These are phyloP conservation scores for Cheilosia soror DNA, from an alignment of 2,888 invertebrate species.

Conservation along the genomic window DNA sequence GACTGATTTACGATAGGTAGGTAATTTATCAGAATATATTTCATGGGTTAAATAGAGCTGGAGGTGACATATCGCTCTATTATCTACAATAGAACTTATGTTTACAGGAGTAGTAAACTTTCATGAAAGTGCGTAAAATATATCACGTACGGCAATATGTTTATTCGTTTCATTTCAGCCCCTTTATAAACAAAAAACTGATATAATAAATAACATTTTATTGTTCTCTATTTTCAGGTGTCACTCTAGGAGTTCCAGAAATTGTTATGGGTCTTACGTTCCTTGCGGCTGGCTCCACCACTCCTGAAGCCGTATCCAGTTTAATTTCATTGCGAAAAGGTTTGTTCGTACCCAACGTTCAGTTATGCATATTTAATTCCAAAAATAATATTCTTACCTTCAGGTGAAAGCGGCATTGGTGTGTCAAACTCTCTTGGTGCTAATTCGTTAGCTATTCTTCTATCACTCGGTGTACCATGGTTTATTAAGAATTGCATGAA, in stretches of 20 bases:
- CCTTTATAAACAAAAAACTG: too few relatives aligned
- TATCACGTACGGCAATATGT: too few relatives aligned
- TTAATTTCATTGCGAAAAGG: slow-evolving; percentile 94
- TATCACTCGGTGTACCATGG: slow-evolving; percentile 94
- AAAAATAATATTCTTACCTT: slow-evolving; percentile 77
- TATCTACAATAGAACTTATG: too few relatives aligned
- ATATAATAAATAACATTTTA: background rate
- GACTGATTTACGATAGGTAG: too few relatives aligned
- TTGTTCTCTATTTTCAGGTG: slow-evolving; percentile 84
- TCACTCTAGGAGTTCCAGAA: slow-evolving; percentile 91
- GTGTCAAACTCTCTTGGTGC: slow-evolving; percentile 94
- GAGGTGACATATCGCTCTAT: too few relatives aligned
- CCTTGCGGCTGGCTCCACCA: slow-evolving; percentile 94
- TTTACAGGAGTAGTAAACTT: too few relatives aligned
- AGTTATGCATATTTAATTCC: background rate
- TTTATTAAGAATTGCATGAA: slow-evolving; percentile 89
- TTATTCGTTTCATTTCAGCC: too few relatives aligned
- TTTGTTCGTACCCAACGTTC: slow-evolving; percentile 80
- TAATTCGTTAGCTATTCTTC: slow-evolving; percentile 92
- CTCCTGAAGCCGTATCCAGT: slow-evolving; percentile 92
- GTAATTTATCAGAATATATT: too few relatives aligned
- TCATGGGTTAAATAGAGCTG: too few relatives aligned
- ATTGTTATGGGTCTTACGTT: slow-evolving; percentile 96
- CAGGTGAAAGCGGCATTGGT: slow-evolving; percentile 93
- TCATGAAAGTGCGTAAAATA: too few relatives aligned